Evolutionary conservation across 1,140 invertebrate species (phyloP).

Genomic region (Diachasma alloeum): DNA sequence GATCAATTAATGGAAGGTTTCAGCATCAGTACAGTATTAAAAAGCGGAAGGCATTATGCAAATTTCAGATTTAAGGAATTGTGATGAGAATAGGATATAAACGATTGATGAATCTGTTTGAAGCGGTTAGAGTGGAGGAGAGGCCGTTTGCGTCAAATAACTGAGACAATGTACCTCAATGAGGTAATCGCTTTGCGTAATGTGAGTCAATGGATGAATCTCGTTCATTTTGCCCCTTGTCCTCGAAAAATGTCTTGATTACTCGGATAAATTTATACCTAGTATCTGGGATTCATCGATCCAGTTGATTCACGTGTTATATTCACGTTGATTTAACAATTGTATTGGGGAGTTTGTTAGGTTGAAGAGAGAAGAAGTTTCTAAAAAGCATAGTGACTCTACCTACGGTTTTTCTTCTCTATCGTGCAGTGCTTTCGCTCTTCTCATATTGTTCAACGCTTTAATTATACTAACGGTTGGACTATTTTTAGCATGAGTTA

Average conservation of each 20-base stretch:
- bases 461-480: slow-evolving; percentile 40
- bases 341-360: neutral
- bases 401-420: neutral
- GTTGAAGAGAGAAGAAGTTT: neutral
- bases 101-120: neutral
- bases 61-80: too few relatives aligned
- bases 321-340: neutral
- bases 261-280: neutral
- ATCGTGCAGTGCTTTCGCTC: slow-evolving; percentile 33
- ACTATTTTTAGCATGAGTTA: slow-evolving; percentile 38
- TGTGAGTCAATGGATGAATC: neutral
- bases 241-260: neutral
- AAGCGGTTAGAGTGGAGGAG: neutral
- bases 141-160: slow-evolving; percentile 17
- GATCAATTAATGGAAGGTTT: neutral
- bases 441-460: slow-evolving; percentile 44
- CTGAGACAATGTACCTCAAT: slow-evolving; percentile 52
- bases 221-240: neutral
- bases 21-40: neutral
- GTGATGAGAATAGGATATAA: neutral
- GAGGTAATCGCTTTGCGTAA: slow-evolving; percentile 52
- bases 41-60: too few relatives aligned
- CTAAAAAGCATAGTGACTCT: neutral
- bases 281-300: neutral
- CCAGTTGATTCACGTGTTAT: neutral